Evolutionary conservation across 64 coral and sea anemone genomes (phyloP), one percentile per base, ranked within the genome.

Genomic region (Porites australiensis): DNA sequence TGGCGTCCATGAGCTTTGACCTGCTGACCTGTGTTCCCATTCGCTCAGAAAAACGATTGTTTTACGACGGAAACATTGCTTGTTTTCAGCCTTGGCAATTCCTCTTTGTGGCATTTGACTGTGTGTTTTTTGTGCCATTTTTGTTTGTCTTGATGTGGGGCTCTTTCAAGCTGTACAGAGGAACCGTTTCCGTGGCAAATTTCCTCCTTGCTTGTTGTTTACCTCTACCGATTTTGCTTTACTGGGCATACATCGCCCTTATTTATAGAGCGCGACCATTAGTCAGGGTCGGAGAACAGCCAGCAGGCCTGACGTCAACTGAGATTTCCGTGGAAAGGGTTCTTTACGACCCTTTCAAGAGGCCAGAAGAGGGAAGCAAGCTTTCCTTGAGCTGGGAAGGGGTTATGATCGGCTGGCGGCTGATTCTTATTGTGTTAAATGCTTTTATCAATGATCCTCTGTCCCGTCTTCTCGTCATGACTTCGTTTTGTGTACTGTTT

Each of bases 31-130:
- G 96, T 47, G 79, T 87, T 14, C 60, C 70, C 49, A 37, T 98
- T 21, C 66, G 67, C n/a, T 37, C 27, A 37, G 27, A 37, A 1
- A 37, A 37, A 37, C 27, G 27, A 37, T 37, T 37, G 27, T 37
- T 37, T 37, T 37, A 37, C 27, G 27, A 37, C 27, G 27, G 27
- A 37, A 37, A 37, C 27, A 37, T 37, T 18, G 50, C 58, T 11
- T 98, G 93, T 86, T 98, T 60, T 63, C 76, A 89, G 79, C 81
- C 84, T 78, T 98, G 96, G 96, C 96, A 98, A 68, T 89, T 72
- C 16, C 6, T 87, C 8, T 20, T 93, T 50, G 85, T 95, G 77
- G 64, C 16, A 2, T 75, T 89, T 85, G 83, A 88, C n/a, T 58
- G 51, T 23, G 80, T 78, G 68, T 87, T 89, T 22, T 53, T 98